phyloP scores from a whole-genome alignment of 2,797 vertebrate species.

The Acestrorhynchus altus region DNA sequence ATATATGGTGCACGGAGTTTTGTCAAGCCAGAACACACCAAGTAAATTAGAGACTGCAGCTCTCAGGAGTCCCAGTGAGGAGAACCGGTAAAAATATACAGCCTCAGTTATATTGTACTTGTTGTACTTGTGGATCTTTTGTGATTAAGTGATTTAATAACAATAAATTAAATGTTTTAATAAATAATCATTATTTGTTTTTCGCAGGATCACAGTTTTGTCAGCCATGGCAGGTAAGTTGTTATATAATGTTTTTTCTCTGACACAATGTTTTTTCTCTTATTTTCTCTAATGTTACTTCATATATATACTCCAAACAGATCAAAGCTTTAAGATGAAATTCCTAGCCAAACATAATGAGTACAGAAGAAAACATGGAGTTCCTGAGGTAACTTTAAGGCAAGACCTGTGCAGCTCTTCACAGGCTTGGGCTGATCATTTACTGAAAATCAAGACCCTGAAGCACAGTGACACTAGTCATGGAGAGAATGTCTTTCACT shows the following conservation, averaged over 20 bases:
- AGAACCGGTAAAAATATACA: not conserved
- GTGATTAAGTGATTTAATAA: not conserved
- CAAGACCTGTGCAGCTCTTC: conserved; percentile 46
- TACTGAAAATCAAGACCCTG: conserved; percentile 23
- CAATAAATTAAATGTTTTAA: not conserved
- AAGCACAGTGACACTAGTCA: conserved; percentile 52
- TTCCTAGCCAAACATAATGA: conserved; percentile 58
- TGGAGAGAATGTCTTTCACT: conserved; percentile 62
- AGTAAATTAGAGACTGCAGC: not conserved
- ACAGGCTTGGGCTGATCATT: conserved; percentile 60
- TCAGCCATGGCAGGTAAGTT: conserved; percentile 41
- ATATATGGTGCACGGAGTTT: not conserved
- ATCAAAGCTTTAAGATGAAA: conserved; percentile 46
- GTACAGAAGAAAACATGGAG: conserved; percentile 53
- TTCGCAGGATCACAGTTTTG: conserved; percentile 4
- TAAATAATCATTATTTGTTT: not conserved
- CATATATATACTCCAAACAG: conserved; percentile 48
- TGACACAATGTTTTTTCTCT: no score
- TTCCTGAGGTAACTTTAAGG: conserved; percentile 40
- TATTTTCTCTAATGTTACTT: no score
- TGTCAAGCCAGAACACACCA: not conserved
- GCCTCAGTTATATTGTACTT: not conserved
- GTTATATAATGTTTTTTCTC: not conserved
- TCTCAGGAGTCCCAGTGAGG: not conserved
- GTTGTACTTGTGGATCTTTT: not conserved